Evolutionary conservation across 2,113 vertebrate species (phyloP), one percentile per base, ranked within the genome.

Genomic region (Geococcyx californianus): DNA sequence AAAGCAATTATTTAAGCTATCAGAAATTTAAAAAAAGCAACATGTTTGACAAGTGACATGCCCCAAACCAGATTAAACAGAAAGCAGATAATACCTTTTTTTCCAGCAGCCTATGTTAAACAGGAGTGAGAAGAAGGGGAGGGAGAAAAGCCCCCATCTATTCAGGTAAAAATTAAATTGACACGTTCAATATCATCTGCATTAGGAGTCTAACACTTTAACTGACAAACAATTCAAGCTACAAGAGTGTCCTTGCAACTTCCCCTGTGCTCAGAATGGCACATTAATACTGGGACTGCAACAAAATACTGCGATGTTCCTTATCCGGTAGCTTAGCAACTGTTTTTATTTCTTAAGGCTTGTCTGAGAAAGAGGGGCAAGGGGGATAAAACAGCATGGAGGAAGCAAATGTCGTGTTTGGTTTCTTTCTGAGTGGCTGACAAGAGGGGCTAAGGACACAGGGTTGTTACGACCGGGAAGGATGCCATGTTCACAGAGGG

Each of bases 321-420:
- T 54, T 67, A 84, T 14, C 81, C 44, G 19, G 94, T 94, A 97
- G 54, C 95, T 97, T 97, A 98, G 97, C 97, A 97, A 97, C 97
- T 96, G 90, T 58, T 96, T 90, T 94, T 89, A 74, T 93, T 95
- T 92, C 89, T 95, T 89, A 89, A 21, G 31, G 42, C 36, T 93
- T 75, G 60, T 80, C 82, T 51, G 69, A 70, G 75, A 93, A 88
- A 84, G 34, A 95, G 84, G 89, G 87, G 73, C 84, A 87, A 62
- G 38, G 16, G 75, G 87, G 82, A 70, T 34, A 78, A 91, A 88
- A 78, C 26, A 96, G 93, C 89, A 90, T 33, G 66, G 89, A 96
- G 87, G 97, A 96, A 95, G 83, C 73, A 89, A 95, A 73, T 85
- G 93, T 93, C 84, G 69, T 3, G 19, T 74, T 17, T 19, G 66